These are phyloP conservation scores for Urosaurus nigricauda DNA, from an alignment of 2,797 vertebrate species.

Conservation along the genomic window DNA sequence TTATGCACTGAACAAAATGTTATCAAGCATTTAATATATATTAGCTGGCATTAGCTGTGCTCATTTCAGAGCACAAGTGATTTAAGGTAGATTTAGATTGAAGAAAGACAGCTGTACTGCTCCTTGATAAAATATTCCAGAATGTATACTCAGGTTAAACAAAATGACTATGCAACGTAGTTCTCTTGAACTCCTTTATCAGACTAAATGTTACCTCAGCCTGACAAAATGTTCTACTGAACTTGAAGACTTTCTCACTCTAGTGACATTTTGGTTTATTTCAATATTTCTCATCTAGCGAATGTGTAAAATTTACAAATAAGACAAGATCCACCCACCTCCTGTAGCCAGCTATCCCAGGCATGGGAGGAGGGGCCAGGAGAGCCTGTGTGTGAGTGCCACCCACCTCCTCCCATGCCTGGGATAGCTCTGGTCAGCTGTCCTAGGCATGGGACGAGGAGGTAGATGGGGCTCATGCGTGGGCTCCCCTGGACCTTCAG, in stretches of 20 bases:
- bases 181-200: neutral
- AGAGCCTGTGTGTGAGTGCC: too few relatives aligned
- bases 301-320: too few relatives aligned
- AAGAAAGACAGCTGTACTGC: neutral
- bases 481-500: too few relatives aligned
- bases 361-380: too few relatives aligned
- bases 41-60: slow-evolving; percentile 49
- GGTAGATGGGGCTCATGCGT: too few relatives aligned
- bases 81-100: neutral
- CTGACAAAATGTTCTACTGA: neutral
- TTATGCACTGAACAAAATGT: slow-evolving; percentile 39
- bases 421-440: too few relatives aligned
- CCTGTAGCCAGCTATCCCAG: too few relatives aligned
- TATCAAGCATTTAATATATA: slow-evolving; percentile 18
- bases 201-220: neutral
- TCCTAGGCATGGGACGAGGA: too few relatives aligned
- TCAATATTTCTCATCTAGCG: neutral
- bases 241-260: neutral
- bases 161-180: neutral
- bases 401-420: too few relatives aligned
- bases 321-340: too few relatives aligned
- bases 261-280: neutral
- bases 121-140: neutral
- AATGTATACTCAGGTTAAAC: neutral
- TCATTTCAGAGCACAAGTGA: slow-evolving; percentile 45